These are phyloP conservation scores for Oryctes rhinoceros DNA, from an alignment of 1,140 invertebrate genomes.

Conservation along the genomic window DNA sequence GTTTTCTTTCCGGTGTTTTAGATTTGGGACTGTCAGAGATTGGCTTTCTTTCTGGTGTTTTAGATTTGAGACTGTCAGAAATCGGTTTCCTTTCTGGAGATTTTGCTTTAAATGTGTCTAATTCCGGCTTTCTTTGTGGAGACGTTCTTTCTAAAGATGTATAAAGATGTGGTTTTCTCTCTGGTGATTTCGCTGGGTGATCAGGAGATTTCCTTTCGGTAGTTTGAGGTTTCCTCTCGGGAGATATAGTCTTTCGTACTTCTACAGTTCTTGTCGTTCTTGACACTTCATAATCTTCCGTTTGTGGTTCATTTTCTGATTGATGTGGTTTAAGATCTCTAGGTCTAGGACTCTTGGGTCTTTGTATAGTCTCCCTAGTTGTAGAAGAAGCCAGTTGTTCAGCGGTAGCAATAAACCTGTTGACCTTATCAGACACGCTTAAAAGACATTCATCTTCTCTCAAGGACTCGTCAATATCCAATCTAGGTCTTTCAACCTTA, in stretches of 20 bases:
- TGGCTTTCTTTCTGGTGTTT: not conserved
- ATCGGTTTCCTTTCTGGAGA: not conserved
- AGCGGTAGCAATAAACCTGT: constrained; percentile 70
- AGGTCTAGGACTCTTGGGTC: too few relatives aligned
- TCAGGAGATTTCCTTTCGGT: not conserved
- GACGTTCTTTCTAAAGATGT: too few relatives aligned
- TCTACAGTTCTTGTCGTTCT: not conserved
- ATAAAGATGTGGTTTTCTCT: not conserved
- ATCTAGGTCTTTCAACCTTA: constrained; percentile 59
- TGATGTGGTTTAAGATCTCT: too few relatives aligned
- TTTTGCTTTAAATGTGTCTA: not conserved
- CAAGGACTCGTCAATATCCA: constrained; percentile 52
- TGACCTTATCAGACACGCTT: constrained; percentile 73
- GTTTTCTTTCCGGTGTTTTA: not conserved
- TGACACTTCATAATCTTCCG: too few relatives aligned
- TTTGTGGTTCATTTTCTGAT: too few relatives aligned
- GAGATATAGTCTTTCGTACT: constrained; percentile 31
- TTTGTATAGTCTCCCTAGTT: constrained; percentile 42
- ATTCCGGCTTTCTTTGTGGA: too few relatives aligned
- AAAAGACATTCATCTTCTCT: constrained; percentile 70
- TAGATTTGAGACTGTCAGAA: not conserved
- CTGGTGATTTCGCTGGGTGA: not conserved
- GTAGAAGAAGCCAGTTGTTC: constrained; percentile 64
- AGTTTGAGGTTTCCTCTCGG: constrained; percentile 35
- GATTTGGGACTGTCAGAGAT: not conserved